Evolutionary conservation across 2,113 vertebrate species (phyloP), one percentile per base, ranked within the genome.

Genomic region (Nematolebias whitei): DNA sequence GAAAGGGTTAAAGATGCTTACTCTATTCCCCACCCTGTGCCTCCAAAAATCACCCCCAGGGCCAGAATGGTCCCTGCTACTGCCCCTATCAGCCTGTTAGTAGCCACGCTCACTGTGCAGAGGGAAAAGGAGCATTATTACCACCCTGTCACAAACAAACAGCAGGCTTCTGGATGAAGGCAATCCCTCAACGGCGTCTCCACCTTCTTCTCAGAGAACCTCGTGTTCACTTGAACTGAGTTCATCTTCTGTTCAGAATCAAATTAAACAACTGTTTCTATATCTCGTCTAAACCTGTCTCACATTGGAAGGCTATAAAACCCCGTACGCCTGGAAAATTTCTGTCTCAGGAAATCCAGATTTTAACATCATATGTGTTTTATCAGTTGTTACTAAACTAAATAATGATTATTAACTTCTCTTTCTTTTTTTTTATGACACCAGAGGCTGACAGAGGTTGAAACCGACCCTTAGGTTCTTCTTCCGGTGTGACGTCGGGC

Each of bases 21-120:
- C 98, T 99, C 98, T 96, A 99, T 97, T 95, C 96, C 98, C 98
- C 96, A 99, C 98, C 97, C 98, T 93, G 96, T 98, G 94, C 98
- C 97, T 99, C 97, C 98, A 99, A 98, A 99, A 94, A 98, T 99
- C 96, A 99, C 97, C 96, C 97, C 98, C 94, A 99, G 96, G 93
- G 97, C 98, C 97, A 98, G 98, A 97, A 98, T 95, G 94, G 96
- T 98, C 96, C 98, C 97, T 91, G 97, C 98, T 94, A 99, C 96
- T 88, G 97, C 98, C 93, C 96, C 98, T 98, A 98, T 99, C 88
- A 99, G 97, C 93, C 96, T 98, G 98, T 98, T 98, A 93, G 96
- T 98, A 78, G 96, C 96, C 97, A 97, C 94, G 96, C 94, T 98
- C 96, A 97, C 98, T 99, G 97, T 95, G 93, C 62, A 95, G 93